Percentiles rank a stretch among this genome's conserved stretches.
Evolutionary conservation across 92 coral and sea anemone species (phyloP).

Genomic region (Metridium senile): DNA sequence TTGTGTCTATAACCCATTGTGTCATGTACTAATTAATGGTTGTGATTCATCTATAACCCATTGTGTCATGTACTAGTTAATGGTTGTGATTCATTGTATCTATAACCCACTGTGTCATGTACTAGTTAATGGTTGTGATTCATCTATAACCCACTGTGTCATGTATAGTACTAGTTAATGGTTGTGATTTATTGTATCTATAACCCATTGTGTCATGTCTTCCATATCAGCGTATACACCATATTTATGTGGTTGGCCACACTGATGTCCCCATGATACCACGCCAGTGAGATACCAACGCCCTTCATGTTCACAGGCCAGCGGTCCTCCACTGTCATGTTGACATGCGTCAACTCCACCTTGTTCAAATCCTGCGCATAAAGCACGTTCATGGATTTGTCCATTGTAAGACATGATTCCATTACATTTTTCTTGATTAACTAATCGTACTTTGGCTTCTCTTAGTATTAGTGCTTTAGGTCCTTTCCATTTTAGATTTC

Average conservation of each 20-base stretch:
- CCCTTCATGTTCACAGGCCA: constrained; percentile 78
- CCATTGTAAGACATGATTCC: constrained; percentile 59
- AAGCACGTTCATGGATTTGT: constrained; percentile 58
- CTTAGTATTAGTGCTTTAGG: constrained; percentile 69
- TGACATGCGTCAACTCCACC: constrained; percentile 95
- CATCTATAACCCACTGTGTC: no score
- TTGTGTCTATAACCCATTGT: no score
- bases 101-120: no score
- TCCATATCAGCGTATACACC: constrained; percentile 88
- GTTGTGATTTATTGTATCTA: constrained; percentile 19
- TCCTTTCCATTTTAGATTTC: constrained; percentile 71
- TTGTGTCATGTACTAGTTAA: no score
- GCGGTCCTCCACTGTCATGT: constrained; percentile 89
- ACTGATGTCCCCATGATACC: constrained; percentile 86
- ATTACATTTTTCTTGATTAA: constrained; percentile 71
- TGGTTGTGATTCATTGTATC: no score
- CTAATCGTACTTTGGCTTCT: constrained; percentile 75
- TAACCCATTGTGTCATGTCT: constrained; percentile 71
- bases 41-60: no score
- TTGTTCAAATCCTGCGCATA: constrained; percentile 86
- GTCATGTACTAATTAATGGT: no score
- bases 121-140: no score
- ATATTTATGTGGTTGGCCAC: constrained; percentile 76
- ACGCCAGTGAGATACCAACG: constrained; percentile 90
- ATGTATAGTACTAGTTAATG: background rate